Evolutionary conservation across 1,140 invertebrate genomes (phyloP).

Genomic region (Holotrichia oblita): DNA sequence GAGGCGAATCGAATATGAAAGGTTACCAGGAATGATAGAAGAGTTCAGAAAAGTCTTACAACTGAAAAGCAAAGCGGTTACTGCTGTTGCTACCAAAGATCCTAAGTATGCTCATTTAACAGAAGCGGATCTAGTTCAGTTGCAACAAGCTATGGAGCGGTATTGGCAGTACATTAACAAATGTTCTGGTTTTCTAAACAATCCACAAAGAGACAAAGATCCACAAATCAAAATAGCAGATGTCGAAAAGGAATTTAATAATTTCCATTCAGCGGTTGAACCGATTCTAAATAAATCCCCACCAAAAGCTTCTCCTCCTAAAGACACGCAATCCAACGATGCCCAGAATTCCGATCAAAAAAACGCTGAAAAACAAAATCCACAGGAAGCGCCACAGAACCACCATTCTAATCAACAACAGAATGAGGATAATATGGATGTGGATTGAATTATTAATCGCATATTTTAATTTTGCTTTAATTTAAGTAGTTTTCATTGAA

Average conservation of each 20-base stretch:
- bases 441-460: conserved; percentile 48
- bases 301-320: conserved; percentile 71
- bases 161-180: conserved; percentile 78
- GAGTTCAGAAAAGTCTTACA: conserved; percentile 79
- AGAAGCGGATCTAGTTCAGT: conserved; percentile 81
- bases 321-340: conserved; percentile 61
- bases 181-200: conserved; percentile 69
- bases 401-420: conserved; percentile 44
- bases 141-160: conserved; percentile 66
- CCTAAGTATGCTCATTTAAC: conserved; percentile 86
- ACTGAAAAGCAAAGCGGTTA: conserved; percentile 77
- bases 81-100: conserved; percentile 71
- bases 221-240: conserved; percentile 80
- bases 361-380: conserved; percentile 42
- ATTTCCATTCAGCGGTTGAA: conserved; percentile 74
- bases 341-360: conserved; percentile 49
- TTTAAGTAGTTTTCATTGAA: conserved; percentile 33
- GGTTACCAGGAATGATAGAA: conserved; percentile 78
- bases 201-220: conserved; percentile 69
- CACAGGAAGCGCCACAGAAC: conserved; percentile 46
- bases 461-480: conserved; percentile 41
- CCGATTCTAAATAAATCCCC: conserved; percentile 88
- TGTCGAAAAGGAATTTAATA: conserved; percentile 76
- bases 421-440: conserved; percentile 44
- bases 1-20: conserved; percentile 77